These are phyloP conservation scores for Falco peregrinus DNA, from an alignment of 2,797 vertebrate genomes.

Conservation along the genomic window DNA sequence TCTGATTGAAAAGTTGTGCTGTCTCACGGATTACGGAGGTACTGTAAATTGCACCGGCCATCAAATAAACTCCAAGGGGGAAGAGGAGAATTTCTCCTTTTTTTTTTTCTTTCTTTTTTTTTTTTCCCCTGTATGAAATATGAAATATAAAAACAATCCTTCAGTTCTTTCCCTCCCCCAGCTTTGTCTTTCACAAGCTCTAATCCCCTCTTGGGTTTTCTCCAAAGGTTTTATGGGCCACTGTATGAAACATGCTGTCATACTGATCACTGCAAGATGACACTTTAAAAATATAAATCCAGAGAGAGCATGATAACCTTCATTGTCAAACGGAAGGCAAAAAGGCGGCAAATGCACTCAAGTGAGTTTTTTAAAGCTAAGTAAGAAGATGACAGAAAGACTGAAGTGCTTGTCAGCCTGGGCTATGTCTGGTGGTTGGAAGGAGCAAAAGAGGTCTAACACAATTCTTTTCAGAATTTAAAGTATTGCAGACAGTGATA, in stretches of 20 bases:
- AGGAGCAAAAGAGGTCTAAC: background rate
- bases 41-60: background rate
- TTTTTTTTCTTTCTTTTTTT: background rate
- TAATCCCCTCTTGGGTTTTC: slow-evolving; percentile 34
- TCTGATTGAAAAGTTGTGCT: slow-evolving; percentile 27
- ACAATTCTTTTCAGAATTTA: background rate
- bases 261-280: slow-evolving; percentile 32
- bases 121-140: background rate
- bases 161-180: background rate
- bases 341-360: slow-evolving; percentile 1
- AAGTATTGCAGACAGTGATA: background rate
- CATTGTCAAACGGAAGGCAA: slow-evolving; percentile 34
- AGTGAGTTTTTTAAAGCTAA: slow-evolving; percentile 1
- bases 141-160: background rate
- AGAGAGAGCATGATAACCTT: background rate
- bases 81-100: background rate
- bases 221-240: slow-evolving; percentile 10
- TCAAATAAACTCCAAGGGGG: background rate
- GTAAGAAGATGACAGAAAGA: background rate
- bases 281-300: slow-evolving; percentile 35
- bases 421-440: background rate
- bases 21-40: background rate
- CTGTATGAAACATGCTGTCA: slow-evolving; percentile 10
- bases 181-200: slow-evolving; percentile 18
- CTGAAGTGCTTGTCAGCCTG: background rate